Percentiles rank a stretch among this genome's conserved stretches.
phyloP scores from a whole-genome alignment of 2,797 vertebrate species.

The Brotula barbata region DNA sequence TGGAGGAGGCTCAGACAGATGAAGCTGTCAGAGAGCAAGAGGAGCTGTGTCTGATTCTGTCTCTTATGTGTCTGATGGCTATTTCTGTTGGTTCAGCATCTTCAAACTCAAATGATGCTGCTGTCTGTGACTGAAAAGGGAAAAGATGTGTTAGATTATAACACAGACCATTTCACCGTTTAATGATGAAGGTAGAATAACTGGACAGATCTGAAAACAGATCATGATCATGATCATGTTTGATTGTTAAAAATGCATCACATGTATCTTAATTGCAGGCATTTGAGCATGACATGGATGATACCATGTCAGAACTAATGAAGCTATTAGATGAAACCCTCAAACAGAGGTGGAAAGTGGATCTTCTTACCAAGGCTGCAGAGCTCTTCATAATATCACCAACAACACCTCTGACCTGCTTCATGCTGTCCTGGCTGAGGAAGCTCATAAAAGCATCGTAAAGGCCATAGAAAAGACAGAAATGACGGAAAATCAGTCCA shows the following conservation, averaged over 20 bases:
- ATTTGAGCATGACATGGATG: constrained; percentile 80
- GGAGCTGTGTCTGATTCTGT: constrained; percentile 74
- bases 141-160: constrained; percentile 70
- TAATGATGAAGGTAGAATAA: constrained; percentile 72
- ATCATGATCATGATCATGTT: neutral
- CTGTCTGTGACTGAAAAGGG: constrained; percentile 62
- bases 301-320: constrained; percentile 73
- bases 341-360: constrained; percentile 62
- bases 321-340: constrained; percentile 73
- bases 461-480: constrained; percentile 77
- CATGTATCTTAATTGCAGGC: constrained; percentile 66
- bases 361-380: constrained; percentile 77
- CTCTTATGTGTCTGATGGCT: no score
- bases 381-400: constrained; percentile 76
- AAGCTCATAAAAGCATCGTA: constrained; percentile 75
- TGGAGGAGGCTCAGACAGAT: constrained; percentile 71
- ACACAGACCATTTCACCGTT: constrained; percentile 48
- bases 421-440: constrained; percentile 71
- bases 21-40: constrained; percentile 71
- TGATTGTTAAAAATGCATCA: neutral
- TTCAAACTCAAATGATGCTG: constrained; percentile 69
- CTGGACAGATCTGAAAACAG: constrained; percentile 68
- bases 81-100: constrained; percentile 60
- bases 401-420: constrained; percentile 68
- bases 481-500: constrained; percentile 78